A percentile compares a stretch with the other conserved stretches of the same genome.
These are phyloP conservation scores for Sarcophaga variegata DNA, from an alignment of 2,888 invertebrate species.

Conservation along the genomic window DNA sequence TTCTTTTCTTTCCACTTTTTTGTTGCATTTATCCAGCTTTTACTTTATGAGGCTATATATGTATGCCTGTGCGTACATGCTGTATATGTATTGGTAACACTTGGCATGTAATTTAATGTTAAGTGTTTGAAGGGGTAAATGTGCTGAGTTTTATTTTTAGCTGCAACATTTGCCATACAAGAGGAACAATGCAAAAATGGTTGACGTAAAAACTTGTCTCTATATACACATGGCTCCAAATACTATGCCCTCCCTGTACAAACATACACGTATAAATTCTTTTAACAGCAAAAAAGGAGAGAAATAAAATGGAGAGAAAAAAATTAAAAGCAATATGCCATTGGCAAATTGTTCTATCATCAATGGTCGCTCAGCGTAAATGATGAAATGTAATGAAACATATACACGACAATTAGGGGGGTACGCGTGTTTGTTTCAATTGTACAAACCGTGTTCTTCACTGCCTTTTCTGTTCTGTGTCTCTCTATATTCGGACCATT, in stretches of 20 bases:
- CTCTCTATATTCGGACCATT: no score
- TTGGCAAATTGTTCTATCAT: constrained; percentile 70
- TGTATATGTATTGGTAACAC: constrained; percentile 41
- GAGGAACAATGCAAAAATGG: background rate
- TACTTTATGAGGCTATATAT: background rate
- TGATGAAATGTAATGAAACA: constrained; percentile 61
- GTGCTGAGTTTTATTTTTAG: constrained; percentile 7
- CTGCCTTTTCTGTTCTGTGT: no score
- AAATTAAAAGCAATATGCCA: constrained; percentile 60
- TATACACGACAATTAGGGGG: background rate
- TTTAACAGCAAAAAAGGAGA: constrained; percentile 3
- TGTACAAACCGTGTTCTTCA: no score
- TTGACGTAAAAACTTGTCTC: constrained; percentile 14
- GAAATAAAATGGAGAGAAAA: constrained; percentile 21
- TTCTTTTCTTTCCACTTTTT: background rate
- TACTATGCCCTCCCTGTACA: background rate
- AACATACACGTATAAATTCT: background rate
- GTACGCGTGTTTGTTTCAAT: no score
- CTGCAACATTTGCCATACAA: background rate
- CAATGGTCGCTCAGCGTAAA: constrained; percentile 66
- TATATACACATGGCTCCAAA: constrained; percentile 13
- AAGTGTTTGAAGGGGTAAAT: constrained; percentile 35
- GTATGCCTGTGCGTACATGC: background rate
- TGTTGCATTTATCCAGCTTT: constrained; percentile 7
- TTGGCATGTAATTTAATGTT: constrained; percentile 38